Base-by-base conservation (phyloP, 2,888 invertebrate species). In the Dynastes grantii region DNA sequence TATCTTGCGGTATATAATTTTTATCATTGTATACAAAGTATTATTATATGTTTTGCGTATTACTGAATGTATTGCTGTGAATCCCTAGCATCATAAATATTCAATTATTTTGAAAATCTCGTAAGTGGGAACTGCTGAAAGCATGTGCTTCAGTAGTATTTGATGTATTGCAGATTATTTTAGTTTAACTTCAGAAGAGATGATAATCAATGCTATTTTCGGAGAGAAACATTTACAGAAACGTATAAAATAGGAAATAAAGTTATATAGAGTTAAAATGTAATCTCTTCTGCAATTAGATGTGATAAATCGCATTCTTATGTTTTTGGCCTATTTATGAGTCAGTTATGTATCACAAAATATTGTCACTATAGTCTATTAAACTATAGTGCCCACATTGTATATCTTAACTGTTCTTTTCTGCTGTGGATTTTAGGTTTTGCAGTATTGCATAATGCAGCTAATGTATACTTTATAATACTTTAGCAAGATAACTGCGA, bases 11-110 rank as follows among this genome's bases (percentile, higher is more conserved):
- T 61, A 61, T 75, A 11, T 58, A 75, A 61, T 40, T 75, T 58
- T 58, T 22, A 16, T 58, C 22, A 58, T 58, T 49, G 5, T 75
- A 61, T 75, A 75, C 40, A 70, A 70, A 53, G 29, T 73, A 73
- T 71, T 76, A 68, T 65, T 65, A 40, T 73, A 78, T 78, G 61
- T 78, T 71, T 78, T 73, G 78, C 78, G 55, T 71, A 73, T 68
- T 78, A 53, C 32, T 53, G n/a, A 55, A 73, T 75, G 29, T 61
- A 63, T 71, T 71, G 71, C 61, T 75, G 73, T 75, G 61, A 61
- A 58, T n/a, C 61, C 55, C 45, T 63, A 49, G 32, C 11, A 61
- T 53, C 51, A 40, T 40, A 51, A 51, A 29, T 63, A 32, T 32
- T 63, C 29, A 32, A 29, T 68, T 68, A 68, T 53, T 29, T 68